Base-by-base conservation (phyloP, 2,888 invertebrate genomes). In the Synanthedon tipuliformis region DNA sequence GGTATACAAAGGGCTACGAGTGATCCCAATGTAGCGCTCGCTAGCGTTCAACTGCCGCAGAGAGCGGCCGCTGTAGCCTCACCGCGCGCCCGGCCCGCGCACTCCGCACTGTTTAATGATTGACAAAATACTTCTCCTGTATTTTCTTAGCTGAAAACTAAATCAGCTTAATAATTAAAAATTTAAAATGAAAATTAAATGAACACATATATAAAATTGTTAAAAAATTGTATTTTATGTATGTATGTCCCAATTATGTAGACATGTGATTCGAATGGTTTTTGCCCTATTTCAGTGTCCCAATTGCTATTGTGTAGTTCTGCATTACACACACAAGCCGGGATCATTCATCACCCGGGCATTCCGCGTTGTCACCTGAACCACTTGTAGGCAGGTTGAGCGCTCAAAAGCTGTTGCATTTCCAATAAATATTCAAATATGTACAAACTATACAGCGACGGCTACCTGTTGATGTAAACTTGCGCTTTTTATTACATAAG, bases 101-200 rank as follows among this genome's bases (percentile, higher is more conserved):
- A 53, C 59, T 59, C 64, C 59, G 66, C 59, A 64, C 59, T 59
- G 61, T 65, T 63, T 79, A 80, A 83, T 84, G 79, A 83, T 84
- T 84, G 76, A 82, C 76, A 81, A 75, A 81, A 78, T 78, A 79
- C 73, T 78, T 78, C 70, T 82, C 81, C 78, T 81, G 76, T 75
- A 70, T 77, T 78, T 81, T 76, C 71, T 76, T 77, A 65, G 53
- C 61, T 45, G 2, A 5, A 45, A 15, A 45, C n/a, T 45, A 45
- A 45, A 45, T 45, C 45, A 45, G 13, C 13, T 41, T 45, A 45
- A 49, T 18, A 51, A 51, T 40, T 16, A 40, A 40, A 23, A 34
- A 10, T 34, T 34, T 34, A 3, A 34, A 34, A 34, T 3, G 34
- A 34, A 34, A 34, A 34, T 34, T 34, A 34, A 8, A 10, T 34